Evolutionary conservation across 2,797 vertebrate species (phyloP), one percentile per base, ranked within the genome.

Genomic region (Chromis chromis): DNA sequence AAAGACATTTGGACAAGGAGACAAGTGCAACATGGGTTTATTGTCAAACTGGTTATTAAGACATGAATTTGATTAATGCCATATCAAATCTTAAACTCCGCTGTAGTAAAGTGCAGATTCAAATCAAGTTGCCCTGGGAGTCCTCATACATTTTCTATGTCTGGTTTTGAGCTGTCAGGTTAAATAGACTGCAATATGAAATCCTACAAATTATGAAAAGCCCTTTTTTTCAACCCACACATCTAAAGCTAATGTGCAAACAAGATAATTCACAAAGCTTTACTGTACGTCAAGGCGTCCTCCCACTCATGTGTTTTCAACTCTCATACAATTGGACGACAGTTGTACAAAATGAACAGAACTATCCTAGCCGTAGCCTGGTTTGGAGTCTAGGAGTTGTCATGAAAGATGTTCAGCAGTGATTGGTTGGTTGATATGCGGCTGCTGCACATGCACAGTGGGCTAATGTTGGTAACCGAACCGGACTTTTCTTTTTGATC

Each of bases 51-150:
- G 92, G 89, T 94, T 95, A 91, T 94, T 96, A 96, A 96, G 96
- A 98, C 96, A 97, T 95, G 85, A 95, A 93, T 92, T 96, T 95
- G 95, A 96, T 95, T 95, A 94, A 95, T 95, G 93, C 87, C 94
- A 93, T 95, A 95, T 94, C 94, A 96, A 96, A 94, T 95, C 89
- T 94, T 94, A 95, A 94, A 95, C 93, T 93, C 94, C 88, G 88
- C 93, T 92, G 95, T 95, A 94, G 93, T 98, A 98, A 98, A 98
- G 97, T 98, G 97, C 97, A 96, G 95, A 95, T 95, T 96, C 94
- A 94, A 92, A 95, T 94, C 94, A 95, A 93, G 88, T 96, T 94
- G 96, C 95, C 96, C 96, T 89, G 88, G 88, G 88, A 91, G 86
- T 88, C 94, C 94, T 95, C 90, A 88, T 90, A 90, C 90, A 90